Conservation (phyloP, 2,113 vertebrate genomes). For the Myanophis thanlyinensis region DNA sequence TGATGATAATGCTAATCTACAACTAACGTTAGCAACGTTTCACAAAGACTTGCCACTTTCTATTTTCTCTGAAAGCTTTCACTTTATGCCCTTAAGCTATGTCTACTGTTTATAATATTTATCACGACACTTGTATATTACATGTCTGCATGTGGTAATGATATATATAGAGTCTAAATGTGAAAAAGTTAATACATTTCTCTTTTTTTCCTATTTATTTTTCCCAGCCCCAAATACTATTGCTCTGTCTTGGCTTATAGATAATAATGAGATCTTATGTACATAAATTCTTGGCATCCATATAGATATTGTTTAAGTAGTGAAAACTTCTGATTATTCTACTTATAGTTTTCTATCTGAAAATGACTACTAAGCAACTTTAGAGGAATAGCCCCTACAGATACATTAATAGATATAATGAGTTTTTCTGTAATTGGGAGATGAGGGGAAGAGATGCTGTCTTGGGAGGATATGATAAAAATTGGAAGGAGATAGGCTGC, state of each 20-base stretch:
- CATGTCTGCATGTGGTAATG: constrained; percentile 31
- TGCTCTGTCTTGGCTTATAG: constrained; percentile 18
- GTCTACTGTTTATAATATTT: constrained; percentile 49
- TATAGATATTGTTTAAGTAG: constrained; percentile 39
- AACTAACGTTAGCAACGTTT: constrained; percentile 51
- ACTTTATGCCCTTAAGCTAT: constrained; percentile 59
- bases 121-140: constrained; percentile 44
- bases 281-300: constrained; percentile 45
- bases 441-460: not conserved
- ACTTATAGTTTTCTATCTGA: constrained; percentile 39
- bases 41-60: constrained; percentile 43
- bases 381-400: constrained; percentile 41
- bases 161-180: not conserved
- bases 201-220: not conserved
- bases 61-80: constrained; percentile 46
- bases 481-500: not conserved
- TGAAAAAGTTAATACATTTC: constrained; percentile 55
- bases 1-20: constrained; percentile 58
- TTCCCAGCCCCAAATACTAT: not conserved
- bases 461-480: not conserved
- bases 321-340: constrained; percentile 33
- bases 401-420: not conserved
- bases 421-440: not conserved
- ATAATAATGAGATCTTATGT: constrained; percentile 42
- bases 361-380: constrained; percentile 34